Evolutionary conservation across 1,140 invertebrate genomes (phyloP).

Genomic region (Danaus melanippus): DNA sequence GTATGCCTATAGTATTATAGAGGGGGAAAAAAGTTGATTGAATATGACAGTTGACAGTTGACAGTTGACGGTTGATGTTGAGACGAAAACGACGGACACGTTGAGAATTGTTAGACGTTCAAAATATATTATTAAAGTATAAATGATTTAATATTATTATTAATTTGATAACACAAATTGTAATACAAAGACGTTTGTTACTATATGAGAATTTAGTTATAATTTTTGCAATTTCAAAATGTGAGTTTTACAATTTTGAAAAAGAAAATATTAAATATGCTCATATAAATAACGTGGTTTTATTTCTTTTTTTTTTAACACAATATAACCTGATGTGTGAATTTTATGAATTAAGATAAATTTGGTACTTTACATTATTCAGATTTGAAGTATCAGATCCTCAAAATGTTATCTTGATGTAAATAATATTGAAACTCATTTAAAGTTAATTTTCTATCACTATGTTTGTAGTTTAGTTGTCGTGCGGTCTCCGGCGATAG

Average conservation of each 20-base stretch:
- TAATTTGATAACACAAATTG: conserved; percentile 46
- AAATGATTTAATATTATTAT: conserved; percentile 70
- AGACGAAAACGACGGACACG: conserved; percentile 48
- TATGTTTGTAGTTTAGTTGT: too few species aligned
- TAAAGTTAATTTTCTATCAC: too few species aligned
- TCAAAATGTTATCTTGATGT: too few species aligned
- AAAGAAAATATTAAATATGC: conserved; percentile 72
- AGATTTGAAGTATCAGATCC: too few species aligned
- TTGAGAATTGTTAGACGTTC: conserved; percentile 68
- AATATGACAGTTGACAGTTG: conserved; percentile 54
- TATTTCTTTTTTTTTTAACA: conserved; percentile 24
- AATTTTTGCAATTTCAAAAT: conserved; percentile 72
- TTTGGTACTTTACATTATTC: too few species aligned
- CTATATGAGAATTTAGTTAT: conserved; percentile 72
- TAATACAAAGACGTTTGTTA: conserved; percentile 66
- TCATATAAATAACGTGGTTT: conserved; percentile 57
- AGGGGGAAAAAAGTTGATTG: conserved; percentile 50
- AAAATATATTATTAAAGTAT: conserved; percentile 71
- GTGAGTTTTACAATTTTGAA: conserved; percentile 73
- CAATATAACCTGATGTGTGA: background rate
- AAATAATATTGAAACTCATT: too few species aligned
- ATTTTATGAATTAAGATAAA: background rate
- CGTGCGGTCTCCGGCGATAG: conserved; percentile 1
- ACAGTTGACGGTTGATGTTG: conserved; percentile 64
- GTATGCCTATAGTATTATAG: conserved; percentile 63